Base-by-base conservation (phyloP, 2,797 vertebrate species). In the Darevskia nairensis region DNA sequence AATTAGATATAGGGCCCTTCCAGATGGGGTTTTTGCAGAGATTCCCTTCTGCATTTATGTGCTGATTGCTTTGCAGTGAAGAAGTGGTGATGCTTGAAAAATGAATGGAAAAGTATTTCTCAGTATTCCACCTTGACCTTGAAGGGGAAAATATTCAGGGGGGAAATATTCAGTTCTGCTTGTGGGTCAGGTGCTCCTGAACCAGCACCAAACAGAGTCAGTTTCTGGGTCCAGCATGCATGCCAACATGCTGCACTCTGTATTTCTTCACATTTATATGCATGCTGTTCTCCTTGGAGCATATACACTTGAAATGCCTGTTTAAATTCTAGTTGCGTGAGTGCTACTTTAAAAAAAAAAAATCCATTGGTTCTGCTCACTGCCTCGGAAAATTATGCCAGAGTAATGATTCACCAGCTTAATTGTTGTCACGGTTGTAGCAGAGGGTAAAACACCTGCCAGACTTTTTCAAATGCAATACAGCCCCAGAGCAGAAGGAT, bases 351-450 rank as follows among this genome's bases (percentile, higher is more conserved):
- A 35, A 35, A 35, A 35, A 35, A 66, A 44, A 46, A 69, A 86
- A 91, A 91, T 76, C 79, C 87, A 95, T 91, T 92, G 21, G 95
- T 94, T 96, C 93, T 92, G 89, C 93, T 95, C 79, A 91, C 82
- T 71, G 72, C 55, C 77, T 76, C 89, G 82, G 72, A 93, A 23
- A 85, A 27, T 78, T 50, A 86, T 74, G 80, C 81, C 55, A 27
- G 13, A 68, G 50, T 97, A 97, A 97, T 97, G 90, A 96, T 97
- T 97, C 89, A 96, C 96, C 80, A 91, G 79, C 10, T 89, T 95
- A 95, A 96, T 59, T 94, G 88, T 69, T 88, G 84, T 35, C 85
- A 35, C 46, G 71, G 72, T 3, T 83, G 87, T 86, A 92, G 89
- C 90, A 92, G 2, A 66, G 90, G 44, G 61, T 82, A 95, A 89